Evolutionary conservation across 2,888 invertebrate species (phyloP), one percentile per base, ranked within the genome.

Genomic region (Lasioglossum pauxillum): DNA sequence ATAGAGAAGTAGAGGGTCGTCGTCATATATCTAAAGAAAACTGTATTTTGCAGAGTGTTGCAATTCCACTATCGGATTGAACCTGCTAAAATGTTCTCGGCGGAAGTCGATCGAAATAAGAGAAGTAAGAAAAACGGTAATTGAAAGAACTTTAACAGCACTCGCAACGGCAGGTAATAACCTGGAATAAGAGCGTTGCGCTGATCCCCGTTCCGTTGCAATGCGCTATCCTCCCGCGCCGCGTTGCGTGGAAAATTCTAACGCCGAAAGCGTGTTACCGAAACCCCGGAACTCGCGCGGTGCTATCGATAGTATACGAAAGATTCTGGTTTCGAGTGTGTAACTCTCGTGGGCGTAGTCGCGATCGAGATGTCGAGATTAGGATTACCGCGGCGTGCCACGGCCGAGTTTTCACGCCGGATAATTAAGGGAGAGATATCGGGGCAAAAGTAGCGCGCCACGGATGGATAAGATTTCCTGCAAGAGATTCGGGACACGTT

Each of bases 321-420:
- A 78, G 71, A 82, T 76, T 82, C 75, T 38, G 69, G 81, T 80
- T 83, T 75, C 53, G 35, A 46, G 72, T 53, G 60, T 75, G 60
- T 76, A 41, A 49, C 76, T 41, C 38, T 38, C 60, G 83, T 77
- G 76, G 83, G 83, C 73, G 82, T 83, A 82, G 64, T 14, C 38
- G n/a, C 67, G 83, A 84, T 84, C 83, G 53, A 64, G 78, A 72
- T 46, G 78, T 78, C 73, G 82, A 78, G 78, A 84, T 84, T 83
- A 84, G 83, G 75, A 78, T 72, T 75, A 75, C 72, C 49, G 76
- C 44, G 82, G 69, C 72, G 77, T 77, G 73, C 64, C 76, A 77
- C 76, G 83, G 64, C 82, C 75, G 83, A 84, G 77, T 82, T 84
- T 76, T 84, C 83, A 77, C 83, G 83, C 69, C 75, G 69, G 83